Base-by-base conservation (phyloP, 1,140 invertebrate genomes). In the Cherax destructor region DNA sequence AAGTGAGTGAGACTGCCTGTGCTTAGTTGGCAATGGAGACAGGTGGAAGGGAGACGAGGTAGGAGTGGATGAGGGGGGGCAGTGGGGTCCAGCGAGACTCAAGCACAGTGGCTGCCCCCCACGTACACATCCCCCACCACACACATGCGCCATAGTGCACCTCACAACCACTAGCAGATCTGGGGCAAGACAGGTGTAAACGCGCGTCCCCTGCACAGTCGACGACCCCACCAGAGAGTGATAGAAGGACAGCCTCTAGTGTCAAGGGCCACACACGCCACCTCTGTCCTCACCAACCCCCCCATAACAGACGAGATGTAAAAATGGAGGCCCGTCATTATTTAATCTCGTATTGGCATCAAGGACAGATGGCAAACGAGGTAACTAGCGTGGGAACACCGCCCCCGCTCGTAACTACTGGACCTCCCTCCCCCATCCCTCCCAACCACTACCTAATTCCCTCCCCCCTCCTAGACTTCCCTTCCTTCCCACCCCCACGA, bases 311-410 rank as follows among this genome's bases (percentile, higher is more conserved):
- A 41, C 41, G 87, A 89, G 87, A 89, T 89, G 87, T 89, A 83
- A 89, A 89, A 89, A 81, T 83, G 78, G 69, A 69, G 86, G 61
- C 50, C 69, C 80, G 87, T 89, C 87, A 89, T 89, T 89, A 89
- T 89, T 89, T 89, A 89, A 89, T 89, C 87, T 89, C 41, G 87
- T 89, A 89, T 89, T 89, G 87, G 87, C 87, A 89, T 89, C 87
- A 89, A 89, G 87, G 87, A 89, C 87, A 89, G 87, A 89, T 89
- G 87, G 87, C 52, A 52, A 83, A 83, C 87, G 87, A 89, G 50
- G 61, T 83, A 89, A 89, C 87, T 89, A 83, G 77, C 87, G 87
- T 89, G 87, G 87, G 87, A 89, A 89, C 87, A 80, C 74, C 24
- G 69, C 84, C 50, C 47, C 50, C 74, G 30, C 30, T 56, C 77